These are phyloP conservation scores for Trichechus manatus DNA, from an alignment of 2,113 vertebrate genomes.

Conservation along the genomic window DNA sequence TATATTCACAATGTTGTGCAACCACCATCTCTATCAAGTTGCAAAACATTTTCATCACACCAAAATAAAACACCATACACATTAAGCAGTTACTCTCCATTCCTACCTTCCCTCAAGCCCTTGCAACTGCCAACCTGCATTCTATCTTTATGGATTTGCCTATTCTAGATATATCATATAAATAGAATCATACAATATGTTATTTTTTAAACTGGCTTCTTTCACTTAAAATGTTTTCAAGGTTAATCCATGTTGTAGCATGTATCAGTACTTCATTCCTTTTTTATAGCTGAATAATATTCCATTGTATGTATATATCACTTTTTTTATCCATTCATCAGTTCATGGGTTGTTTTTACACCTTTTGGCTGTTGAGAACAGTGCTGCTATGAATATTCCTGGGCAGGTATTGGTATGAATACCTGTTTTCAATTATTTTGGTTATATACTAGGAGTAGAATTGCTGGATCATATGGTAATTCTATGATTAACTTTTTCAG, in stretches of 20 bases:
- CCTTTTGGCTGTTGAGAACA: background rate
- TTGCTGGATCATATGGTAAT: background rate
- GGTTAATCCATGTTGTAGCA: too few species aligned
- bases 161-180: too few species aligned
- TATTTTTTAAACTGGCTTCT: too few species aligned
- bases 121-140: too few species aligned
- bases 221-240: too few species aligned
- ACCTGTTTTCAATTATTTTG: background rate
- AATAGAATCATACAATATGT: too few species aligned
- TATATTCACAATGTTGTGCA: too few species aligned
- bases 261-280: background rate
- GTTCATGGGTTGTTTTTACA: background rate
- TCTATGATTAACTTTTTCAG: background rate
- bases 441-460: background rate
- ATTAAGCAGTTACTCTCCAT: background rate
- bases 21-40: too few species aligned
- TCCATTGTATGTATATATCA: background rate
- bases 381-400: background rate
- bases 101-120: background rate
- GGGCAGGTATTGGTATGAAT: background rate
- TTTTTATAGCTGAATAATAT: constrained; percentile 37
- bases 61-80: background rate
- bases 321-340: background rate
- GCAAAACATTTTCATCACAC: too few species aligned
- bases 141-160: too few species aligned